Evolutionary conservation across 1,140 invertebrate species (phyloP).

Genomic region (Tenebrio molitor): DNA sequence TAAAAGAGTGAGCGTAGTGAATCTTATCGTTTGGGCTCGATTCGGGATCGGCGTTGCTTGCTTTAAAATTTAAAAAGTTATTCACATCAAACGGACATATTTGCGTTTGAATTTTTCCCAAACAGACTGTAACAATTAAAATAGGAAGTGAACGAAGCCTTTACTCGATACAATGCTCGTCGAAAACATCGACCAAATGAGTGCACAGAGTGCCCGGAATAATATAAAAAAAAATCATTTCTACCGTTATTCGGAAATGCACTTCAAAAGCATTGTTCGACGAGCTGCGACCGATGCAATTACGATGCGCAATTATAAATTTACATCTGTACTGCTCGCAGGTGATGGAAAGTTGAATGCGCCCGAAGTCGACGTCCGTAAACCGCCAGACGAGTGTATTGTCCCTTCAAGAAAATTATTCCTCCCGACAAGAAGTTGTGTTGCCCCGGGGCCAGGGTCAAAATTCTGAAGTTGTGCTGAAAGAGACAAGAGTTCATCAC

Average conservation of each 20-base stretch:
- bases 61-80: too few species aligned
- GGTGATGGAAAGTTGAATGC: not conserved
- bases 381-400: too few species aligned
- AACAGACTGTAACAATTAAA: constrained; percentile 19
- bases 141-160: constrained; percentile 15
- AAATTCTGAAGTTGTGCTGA: too few species aligned
- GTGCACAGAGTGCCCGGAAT: constrained; percentile 11
- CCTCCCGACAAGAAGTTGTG: too few species aligned
- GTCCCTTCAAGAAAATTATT: too few species aligned
- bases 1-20: too few species aligned
- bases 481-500: too few species aligned
- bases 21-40: too few species aligned
- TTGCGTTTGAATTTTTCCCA: too few species aligned
- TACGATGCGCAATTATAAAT: constrained; percentile 17
- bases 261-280: constrained; percentile 33
- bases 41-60: too few species aligned
- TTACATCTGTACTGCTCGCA: constrained; percentile 3
- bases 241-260: constrained; percentile 7
- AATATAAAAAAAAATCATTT: constrained; percentile 22
- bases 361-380: not conserved
- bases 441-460: too few species aligned
- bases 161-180: constrained; percentile 21
- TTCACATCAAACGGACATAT: constrained; percentile 28
- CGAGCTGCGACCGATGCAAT: constrained; percentile 15
- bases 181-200: constrained; percentile 35